phyloP scores from a whole-genome alignment of 1,140 invertebrate genomes.

The Pollicipes pollicipes region DNA sequence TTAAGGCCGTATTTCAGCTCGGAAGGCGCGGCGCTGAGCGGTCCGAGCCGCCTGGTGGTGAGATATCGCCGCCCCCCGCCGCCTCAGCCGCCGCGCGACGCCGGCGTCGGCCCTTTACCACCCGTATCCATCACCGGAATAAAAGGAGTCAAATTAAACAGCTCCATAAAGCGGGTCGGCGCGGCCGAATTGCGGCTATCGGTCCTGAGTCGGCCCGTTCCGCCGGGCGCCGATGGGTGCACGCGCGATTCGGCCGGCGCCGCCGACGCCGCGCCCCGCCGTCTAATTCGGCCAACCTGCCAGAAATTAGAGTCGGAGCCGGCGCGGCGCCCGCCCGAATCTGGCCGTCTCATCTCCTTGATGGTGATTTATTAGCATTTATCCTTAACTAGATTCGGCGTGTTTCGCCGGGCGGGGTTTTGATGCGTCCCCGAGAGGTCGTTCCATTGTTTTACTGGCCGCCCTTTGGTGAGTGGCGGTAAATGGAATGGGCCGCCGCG shows the following conservation, averaged over 20 bases:
- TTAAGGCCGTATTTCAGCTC: background rate
- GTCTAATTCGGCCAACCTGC: background rate
- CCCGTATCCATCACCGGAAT: background rate
- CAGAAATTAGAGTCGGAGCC: background rate
- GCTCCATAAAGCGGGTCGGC: background rate
- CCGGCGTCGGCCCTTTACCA: background rate
- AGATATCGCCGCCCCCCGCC: background rate
- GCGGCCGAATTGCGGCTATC: background rate
- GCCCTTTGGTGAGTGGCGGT: background rate
- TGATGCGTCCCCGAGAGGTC: background rate
- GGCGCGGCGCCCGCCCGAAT: background rate
- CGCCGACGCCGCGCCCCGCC: too few species aligned
- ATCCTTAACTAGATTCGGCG: slow-evolving; percentile 1
- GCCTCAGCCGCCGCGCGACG: too few species aligned
- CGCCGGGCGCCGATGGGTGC: too few species aligned
- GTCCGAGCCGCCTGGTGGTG: too few species aligned
- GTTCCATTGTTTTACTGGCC: slow-evolving; percentile 1
- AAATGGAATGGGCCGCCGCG: background rate
- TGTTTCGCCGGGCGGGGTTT: background rate
- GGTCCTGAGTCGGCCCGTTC: too few species aligned
- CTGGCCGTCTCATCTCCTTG: background rate
- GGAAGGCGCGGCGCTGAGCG: background rate
- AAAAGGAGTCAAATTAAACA: slow-evolving; percentile 1
- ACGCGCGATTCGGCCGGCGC: too few species aligned
- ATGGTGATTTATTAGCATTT: slow-evolving; percentile 1